Percentiles rank a stretch among this genome's conserved stretches.
Evolutionary conservation across 2,797 vertebrate species (phyloP).

Genomic region (Cyclura pinguis): DNA sequence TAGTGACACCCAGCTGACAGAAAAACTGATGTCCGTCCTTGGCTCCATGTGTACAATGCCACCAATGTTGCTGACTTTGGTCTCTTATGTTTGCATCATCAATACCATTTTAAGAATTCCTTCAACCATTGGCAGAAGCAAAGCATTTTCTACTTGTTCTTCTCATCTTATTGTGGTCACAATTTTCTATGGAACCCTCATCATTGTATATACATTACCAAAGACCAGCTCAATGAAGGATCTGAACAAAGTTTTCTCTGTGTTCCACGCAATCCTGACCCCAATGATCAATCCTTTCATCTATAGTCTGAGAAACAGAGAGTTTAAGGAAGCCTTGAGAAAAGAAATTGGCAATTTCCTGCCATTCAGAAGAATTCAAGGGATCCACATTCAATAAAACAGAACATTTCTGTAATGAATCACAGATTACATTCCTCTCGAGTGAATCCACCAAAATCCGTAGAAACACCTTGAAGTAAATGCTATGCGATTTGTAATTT

Average conservation of each 20-base stretch:
- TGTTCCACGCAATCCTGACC: slow-evolving; percentile 52
- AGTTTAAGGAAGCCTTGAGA: slow-evolving; percentile 49
- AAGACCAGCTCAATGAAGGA: slow-evolving; percentile 5
- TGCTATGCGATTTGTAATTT: not conserved
- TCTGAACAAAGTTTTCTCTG: slow-evolving; percentile 51
- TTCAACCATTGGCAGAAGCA: slow-evolving; percentile 32
- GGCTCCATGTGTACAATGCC: slow-evolving; percentile 12
- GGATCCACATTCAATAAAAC: not conserved
- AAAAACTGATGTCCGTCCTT: slow-evolving; percentile 1
- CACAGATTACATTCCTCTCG: no score
- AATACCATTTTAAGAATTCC: slow-evolving; percentile 57
- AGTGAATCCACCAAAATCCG: no score
- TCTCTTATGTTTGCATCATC: slow-evolving; percentile 59
- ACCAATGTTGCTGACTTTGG: slow-evolving; percentile 1
- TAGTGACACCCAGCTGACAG: not conserved
- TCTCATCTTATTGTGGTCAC: slow-evolving; percentile 55
- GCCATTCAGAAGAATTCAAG: not conserved
- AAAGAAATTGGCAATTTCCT: not conserved
- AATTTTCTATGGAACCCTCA: not conserved
- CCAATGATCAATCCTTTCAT: slow-evolving; percentile 63
- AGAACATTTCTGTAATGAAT: not conserved
- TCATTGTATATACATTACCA: slow-evolving; percentile 51
- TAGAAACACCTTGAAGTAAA: not conserved
- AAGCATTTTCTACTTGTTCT: slow-evolving; percentile 59
- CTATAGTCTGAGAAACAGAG: slow-evolving; percentile 55